Conservation (phyloP, 2,797 vertebrate genomes). For the Enteromius radiatus region DNA sequence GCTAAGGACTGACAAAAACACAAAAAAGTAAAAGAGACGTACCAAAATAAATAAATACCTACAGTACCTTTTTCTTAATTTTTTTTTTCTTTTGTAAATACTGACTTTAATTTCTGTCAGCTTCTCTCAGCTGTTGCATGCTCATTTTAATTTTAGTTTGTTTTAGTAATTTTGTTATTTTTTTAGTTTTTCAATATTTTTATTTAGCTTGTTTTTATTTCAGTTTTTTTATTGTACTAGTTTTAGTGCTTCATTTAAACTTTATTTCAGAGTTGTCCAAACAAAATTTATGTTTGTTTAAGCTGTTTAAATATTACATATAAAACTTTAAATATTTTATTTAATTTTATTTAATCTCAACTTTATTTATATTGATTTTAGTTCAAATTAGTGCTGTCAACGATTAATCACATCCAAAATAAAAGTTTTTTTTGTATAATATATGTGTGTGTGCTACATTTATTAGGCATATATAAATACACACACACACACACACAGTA, state of each 20-base stretch:
- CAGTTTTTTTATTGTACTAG: not conserved
- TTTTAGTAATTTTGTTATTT: no score
- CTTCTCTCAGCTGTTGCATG: not conserved
- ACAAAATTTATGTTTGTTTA: not conserved
- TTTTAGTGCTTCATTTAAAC: not conserved
- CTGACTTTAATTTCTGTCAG: not conserved
- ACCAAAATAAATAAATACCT: not conserved
- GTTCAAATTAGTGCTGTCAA: no score
- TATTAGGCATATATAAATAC: no score
- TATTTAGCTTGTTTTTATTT: not conserved
- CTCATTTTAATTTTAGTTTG: no score
- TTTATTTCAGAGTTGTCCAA: not conserved
- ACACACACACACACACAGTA: no score
- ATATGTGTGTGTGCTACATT: no score
- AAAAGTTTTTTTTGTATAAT: no score
- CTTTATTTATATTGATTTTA: no score
- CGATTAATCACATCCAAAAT: no score
- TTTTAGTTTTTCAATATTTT: not conserved
- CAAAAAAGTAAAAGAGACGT: not conserved
- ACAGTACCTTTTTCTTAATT: not conserved
- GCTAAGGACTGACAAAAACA: not conserved
- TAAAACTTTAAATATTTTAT: no score
- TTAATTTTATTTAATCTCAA: no score
- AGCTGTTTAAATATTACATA: not conserved
- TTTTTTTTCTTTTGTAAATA: not conserved